Evolutionary conservation across 23 tunicate genomes (phyloP).

Genomic region (Styela plicata): DNA sequence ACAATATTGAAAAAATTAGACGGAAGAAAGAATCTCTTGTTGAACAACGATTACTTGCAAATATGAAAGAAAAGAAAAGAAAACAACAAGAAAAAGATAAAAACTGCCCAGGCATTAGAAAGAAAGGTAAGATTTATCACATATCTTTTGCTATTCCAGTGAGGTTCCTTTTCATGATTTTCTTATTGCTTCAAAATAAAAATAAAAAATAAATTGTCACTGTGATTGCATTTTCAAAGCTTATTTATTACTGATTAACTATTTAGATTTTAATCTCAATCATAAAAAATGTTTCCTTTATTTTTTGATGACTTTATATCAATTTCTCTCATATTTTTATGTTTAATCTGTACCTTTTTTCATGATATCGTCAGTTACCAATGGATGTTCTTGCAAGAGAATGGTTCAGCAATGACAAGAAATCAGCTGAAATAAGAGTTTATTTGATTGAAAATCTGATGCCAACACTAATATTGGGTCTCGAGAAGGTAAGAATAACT

Average conservation of each 20-base stretch:
- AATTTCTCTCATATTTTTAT: no score
- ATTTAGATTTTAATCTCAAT: no score
- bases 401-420: conserved; percentile 67
- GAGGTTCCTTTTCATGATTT: no score
- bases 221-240: no score
- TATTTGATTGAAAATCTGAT: conserved; percentile 68
- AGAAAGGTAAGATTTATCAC: neutral
- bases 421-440: conserved; percentile 49
- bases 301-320: no score
- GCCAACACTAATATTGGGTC: conserved; percentile 71
- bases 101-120: neutral
- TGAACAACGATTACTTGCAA: neutral
- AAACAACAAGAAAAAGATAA: neutral
- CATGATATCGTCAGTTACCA: conserved; percentile 38
- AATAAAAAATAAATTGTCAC: no score
- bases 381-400: conserved; percentile 72
- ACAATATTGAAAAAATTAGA: neutral
- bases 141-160: neutral
- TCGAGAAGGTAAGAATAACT: conserved; percentile 72
- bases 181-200: no score
- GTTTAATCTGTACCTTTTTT: no score
- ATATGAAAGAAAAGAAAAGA: neutral
- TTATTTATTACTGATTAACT: no score
- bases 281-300: no score
- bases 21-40: neutral